Base-by-base conservation (phyloP, 2,113 vertebrate species). In the Zootoca vivipara region DNA sequence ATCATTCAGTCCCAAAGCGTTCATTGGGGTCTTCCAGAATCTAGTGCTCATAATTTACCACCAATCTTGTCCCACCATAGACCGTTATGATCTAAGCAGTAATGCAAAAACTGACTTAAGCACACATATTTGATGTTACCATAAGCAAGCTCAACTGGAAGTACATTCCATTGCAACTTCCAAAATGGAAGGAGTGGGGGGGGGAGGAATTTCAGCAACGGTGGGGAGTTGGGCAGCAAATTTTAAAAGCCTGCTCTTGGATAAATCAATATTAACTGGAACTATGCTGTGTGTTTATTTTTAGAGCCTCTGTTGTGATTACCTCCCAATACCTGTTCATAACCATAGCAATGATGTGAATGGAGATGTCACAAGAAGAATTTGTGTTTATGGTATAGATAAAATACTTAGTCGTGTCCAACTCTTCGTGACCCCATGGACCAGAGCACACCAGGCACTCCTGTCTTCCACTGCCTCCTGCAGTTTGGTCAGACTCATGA, bases 21-120 rank as follows among this genome's bases (percentile, higher is more conserved):
- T 95, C 89, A 83, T n/a, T 82, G 92, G 89, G 84, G 75, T 92
- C 87, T 93, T 94, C 81, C 92, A 94, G 90, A 90, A 94, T 52
- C 12, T 90, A 93, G 88, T 28, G 89, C 80, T 89, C 88, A 78
- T 85, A 89, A 92, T 0, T 0, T 42, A 46, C 67, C 52, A 72
- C 91, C 3, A 9, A 83, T 67, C 15, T 83, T 82, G 73, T 77
- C 80, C 78, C 30, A 83, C 7, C 79, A 88, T 91, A 91, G 85
- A 30, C 85, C 93, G 92, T 82, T 91, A 89, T 86, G 91, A 75
- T 56, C 0, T 1, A 91, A 91, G 83, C 20, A 72, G 74, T 38
- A n/a, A 86, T 91, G 91, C 89, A 24, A 89, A 92, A 94, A 89
- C 0, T 12, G 84, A 85, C 85, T 93, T 0, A 0, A 89, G 87